Base-by-base conservation (phyloP, 2,888 invertebrate species). In the Agelastica alni region DNA sequence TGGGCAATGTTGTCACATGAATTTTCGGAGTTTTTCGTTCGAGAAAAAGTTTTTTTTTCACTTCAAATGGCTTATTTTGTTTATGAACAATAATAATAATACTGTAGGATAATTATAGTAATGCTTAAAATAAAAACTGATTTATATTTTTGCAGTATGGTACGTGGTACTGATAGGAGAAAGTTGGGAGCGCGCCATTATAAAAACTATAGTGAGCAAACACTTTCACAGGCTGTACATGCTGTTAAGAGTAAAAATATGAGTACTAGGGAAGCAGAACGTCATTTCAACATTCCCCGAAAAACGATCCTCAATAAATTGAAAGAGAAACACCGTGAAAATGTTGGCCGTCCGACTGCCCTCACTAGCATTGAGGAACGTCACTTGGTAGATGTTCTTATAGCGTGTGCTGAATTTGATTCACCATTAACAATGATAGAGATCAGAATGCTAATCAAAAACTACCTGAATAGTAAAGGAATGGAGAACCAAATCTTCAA, bases 131-230 rank as follows among this genome's bases (percentile, higher is more conserved):
- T 28, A 28, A 28, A 28, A 28, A 28, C 28, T 28, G 28, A 9
- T 28, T 28, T 1, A 28, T 28, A 28, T 28, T 28, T 28, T 28
- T 28, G 28, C 28, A 28, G 28, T 36, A 17, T 36, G 16, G 36
- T 17, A 36, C 36, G 36, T 36, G 36, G 36, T 36, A 36, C n/a
- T n/a, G n/a, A 36, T 17, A 36, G 36, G 16, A 36, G 36, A 36
- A 36, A 36, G 36, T 36, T 36, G 36, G 36, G 36, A 7, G 14
- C 18, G 36, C 14, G 17, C 16, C 36, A 36, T 36, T 36, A 36
- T 17, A 36, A 36, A 36, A 36, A 36, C 16, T 36, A 36, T 17
- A 36, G 16, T 16, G 36, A 36, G 6, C 16, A n/a, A n/a, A n/a
- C n/a, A n/a, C n/a, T n/a, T n/a, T n/a, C n/a, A n/a, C n/a, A n/a